Evolutionary conservation across 2,797 vertebrate species (phyloP).

Genomic region (Tragopan temminckii): DNA sequence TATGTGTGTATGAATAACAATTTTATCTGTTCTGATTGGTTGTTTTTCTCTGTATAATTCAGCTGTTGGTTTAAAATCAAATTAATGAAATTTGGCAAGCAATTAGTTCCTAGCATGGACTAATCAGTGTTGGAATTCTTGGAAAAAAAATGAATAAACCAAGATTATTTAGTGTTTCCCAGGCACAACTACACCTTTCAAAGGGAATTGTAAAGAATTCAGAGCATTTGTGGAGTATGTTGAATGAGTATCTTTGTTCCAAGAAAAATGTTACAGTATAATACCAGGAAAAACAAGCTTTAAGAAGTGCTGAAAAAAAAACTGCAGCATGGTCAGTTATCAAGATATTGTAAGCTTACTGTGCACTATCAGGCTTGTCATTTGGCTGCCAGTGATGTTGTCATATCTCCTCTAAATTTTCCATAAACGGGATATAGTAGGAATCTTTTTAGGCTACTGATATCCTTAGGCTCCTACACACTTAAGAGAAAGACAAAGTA

Average conservation of each 20-base stretch:
- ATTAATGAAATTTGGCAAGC: constrained; percentile 43
- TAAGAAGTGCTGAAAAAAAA: not conserved
- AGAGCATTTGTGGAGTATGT: not conserved
- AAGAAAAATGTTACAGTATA: not conserved
- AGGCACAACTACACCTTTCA: not conserved
- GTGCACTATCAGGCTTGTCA: not conserved
- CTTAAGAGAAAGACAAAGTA: not conserved
- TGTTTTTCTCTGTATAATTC: constrained; percentile 40
- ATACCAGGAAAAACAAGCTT: not conserved
- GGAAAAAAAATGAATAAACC: not conserved
- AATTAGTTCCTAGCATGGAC: constrained; percentile 3
- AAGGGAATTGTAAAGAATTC: not conserved
- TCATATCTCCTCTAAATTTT: not conserved
- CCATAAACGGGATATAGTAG: not conserved
- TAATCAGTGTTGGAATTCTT: constrained; percentile 14
- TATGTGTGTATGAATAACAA: constrained; percentile 51
- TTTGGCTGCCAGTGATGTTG: not conserved
- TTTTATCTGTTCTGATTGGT: constrained; percentile 12
- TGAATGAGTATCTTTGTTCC: constrained; percentile 56
- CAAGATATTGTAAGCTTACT: not conserved
- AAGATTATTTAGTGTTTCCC: constrained; percentile 20
- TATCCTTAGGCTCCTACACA: not conserved
- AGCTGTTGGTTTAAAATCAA: constrained; percentile 47
- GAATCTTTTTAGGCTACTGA: not conserved
- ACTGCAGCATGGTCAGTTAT: not conserved